phyloP scores from a whole-genome alignment of 1,140 invertebrate genomes.

The Rhagoletis zephyria region DNA sequence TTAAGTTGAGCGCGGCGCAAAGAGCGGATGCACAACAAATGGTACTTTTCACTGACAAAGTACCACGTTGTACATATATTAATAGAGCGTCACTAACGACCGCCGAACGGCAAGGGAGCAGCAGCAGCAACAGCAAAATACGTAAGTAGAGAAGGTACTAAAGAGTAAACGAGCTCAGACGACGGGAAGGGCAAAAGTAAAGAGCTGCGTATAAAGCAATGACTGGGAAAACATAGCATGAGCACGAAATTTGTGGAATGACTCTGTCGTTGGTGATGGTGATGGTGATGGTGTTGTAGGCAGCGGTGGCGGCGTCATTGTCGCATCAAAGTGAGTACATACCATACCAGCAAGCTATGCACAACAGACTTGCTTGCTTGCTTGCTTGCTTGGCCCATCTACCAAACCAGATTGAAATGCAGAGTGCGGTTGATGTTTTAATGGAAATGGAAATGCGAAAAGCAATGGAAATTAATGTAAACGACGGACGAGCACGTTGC shows the following conservation, averaged over 20 bases:
- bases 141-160: no score
- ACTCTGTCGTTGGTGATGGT: background rate
- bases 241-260: background rate
- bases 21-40: background rate
- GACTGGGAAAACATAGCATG: background rate
- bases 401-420: constrained; percentile 26
- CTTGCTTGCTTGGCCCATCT: background rate
- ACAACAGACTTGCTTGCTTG: background rate
- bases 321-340: background rate
- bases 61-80: constrained; percentile 33
- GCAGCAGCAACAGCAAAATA: background rate
- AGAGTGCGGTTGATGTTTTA: constrained; percentile 25
- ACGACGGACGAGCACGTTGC: background rate
- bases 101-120: background rate
- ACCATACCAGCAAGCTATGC: background rate
- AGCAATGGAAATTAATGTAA: constrained; percentile 42
- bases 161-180: background rate
- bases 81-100: constrained; percentile 39
- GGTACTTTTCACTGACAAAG: constrained; percentile 43
- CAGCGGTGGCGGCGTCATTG: background rate
- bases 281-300: background rate
- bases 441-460: constrained; percentile 16
- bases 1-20: background rate
- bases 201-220: constrained; percentile 3
- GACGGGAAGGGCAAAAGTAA: background rate